These are phyloP conservation scores for Solen grandis DNA, from an alignment of 1,140 invertebrate species.

Conservation along the genomic window DNA sequence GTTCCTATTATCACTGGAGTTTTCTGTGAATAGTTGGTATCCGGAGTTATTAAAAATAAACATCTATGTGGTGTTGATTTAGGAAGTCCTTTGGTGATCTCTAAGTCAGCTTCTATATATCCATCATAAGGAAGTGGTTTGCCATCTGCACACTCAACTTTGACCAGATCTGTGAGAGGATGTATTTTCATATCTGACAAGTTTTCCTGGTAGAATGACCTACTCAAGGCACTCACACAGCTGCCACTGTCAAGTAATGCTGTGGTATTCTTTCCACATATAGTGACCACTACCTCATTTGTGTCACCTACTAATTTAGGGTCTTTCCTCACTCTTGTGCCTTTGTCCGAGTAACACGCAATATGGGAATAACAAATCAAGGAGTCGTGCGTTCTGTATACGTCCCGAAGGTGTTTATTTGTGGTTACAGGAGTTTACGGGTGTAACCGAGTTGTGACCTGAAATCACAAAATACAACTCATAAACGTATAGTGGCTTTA, in stretches of 20 bases:
- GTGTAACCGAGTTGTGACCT: too few relatives aligned
- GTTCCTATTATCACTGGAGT: slow-evolving; percentile 20
- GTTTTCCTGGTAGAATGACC: neutral
- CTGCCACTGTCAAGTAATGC: slow-evolving; percentile 43
- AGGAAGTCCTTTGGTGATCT: neutral
- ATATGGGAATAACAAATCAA: too few relatives aligned
- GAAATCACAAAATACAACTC: too few relatives aligned
- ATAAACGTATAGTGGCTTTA: too few relatives aligned
- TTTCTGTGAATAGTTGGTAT: slow-evolving; percentile 21
- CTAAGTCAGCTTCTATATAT: slow-evolving; percentile 2
- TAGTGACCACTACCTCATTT: slow-evolving; percentile 12
- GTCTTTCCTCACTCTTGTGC: slow-evolving; percentile 11
- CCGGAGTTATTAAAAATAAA: slow-evolving; percentile 24
- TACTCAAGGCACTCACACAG: slow-evolving; percentile 8
- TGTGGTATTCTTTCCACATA: neutral
- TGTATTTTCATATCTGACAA: neutral
- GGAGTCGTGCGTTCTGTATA: too few relatives aligned
- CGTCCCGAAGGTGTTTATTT: too few relatives aligned
- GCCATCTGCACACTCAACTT: slow-evolving; percentile 29
- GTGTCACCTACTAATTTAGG: slow-evolving; percentile 19
- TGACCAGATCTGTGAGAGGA: slow-evolving; percentile 3
- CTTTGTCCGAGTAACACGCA: too few relatives aligned
- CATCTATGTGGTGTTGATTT: neutral
- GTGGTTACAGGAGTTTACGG: too few relatives aligned
- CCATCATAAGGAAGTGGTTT: too few relatives aligned